phyloP scores from a whole-genome alignment of 2,797 vertebrate species.

The Agapornis canus region DNA sequence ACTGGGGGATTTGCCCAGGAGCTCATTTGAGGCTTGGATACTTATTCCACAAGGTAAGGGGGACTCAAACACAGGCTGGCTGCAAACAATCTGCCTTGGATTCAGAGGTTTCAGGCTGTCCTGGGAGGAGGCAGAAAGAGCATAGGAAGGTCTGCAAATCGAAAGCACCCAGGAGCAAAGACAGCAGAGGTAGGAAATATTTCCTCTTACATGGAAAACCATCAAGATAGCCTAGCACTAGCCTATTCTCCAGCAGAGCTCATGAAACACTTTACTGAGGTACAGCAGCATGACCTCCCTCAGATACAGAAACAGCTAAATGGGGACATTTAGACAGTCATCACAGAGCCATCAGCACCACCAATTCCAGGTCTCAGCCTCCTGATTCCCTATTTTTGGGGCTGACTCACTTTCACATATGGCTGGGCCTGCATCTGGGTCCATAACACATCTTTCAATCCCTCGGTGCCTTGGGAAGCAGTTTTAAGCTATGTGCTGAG shows the following conservation, averaged over 20 bases:
- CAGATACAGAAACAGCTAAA: background rate
- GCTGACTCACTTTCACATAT: background rate
- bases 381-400: background rate
- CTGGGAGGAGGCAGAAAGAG: background rate
- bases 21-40: background rate
- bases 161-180: background rate
- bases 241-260: background rate
- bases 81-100: background rate
- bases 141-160: background rate
- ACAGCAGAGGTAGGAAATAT: background rate
- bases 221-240: background rate
- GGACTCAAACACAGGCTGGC: background rate
- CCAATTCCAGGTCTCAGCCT: background rate
- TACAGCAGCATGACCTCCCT: background rate
- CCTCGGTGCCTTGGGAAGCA: background rate
- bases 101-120: background rate
- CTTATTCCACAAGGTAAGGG: background rate
- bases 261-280: background rate
- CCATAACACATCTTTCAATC: background rate
- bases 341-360: background rate
- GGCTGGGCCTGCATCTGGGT: background rate
- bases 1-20: background rate
- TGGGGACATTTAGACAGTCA: background rate
- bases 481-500: background rate
- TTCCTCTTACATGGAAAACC: background rate